Percentiles rank a stretch among this genome's conserved stretches.
phyloP scores from a whole-genome alignment of 2,888 invertebrate species.

The Molanna angustata region DNA sequence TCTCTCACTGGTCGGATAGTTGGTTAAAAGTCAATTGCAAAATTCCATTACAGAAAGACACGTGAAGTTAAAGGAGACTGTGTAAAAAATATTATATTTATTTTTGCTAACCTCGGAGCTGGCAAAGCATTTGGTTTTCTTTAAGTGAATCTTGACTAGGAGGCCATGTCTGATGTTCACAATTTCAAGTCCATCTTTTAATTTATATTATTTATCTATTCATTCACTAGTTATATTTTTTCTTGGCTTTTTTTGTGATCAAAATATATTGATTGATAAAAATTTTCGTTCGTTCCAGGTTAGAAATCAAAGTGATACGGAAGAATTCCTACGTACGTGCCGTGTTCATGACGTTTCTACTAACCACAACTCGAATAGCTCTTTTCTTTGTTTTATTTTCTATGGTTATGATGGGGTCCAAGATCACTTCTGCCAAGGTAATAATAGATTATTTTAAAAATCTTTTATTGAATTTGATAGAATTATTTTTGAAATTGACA shows the following conservation, averaged over 20 bases:
- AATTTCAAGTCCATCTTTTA: neutral
- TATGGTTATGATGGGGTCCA: slow-evolving; percentile 64
- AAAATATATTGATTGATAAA: neutral
- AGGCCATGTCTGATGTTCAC: too few species aligned
- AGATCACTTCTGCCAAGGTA: slow-evolving; percentile 70
- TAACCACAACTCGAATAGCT: slow-evolving; percentile 79
- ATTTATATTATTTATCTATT: neutral
- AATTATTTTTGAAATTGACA: too few species aligned
- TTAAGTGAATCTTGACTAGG: too few species aligned
- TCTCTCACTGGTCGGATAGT: too few species aligned
- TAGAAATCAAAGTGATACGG: slow-evolving; percentile 52
- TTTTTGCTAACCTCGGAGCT: too few species aligned
- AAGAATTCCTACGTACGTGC: slow-evolving; percentile 64
- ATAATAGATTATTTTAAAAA: too few species aligned
- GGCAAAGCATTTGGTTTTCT: too few species aligned
- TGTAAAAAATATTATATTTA: too few species aligned
- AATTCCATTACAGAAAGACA: too few species aligned
- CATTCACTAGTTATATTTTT: neutral
- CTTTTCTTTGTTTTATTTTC: slow-evolving; percentile 72
- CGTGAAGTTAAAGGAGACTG: too few species aligned
- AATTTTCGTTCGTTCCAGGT: slow-evolving; percentile 14
- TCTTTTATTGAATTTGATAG: too few species aligned
- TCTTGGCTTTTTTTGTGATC: neutral
- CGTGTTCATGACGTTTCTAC: slow-evolving; percentile 69
- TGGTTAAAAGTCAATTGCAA: too few species aligned